Conservation (phyloP, 2,113 vertebrate species). For the Trochalopteron elliotii region DNA sequence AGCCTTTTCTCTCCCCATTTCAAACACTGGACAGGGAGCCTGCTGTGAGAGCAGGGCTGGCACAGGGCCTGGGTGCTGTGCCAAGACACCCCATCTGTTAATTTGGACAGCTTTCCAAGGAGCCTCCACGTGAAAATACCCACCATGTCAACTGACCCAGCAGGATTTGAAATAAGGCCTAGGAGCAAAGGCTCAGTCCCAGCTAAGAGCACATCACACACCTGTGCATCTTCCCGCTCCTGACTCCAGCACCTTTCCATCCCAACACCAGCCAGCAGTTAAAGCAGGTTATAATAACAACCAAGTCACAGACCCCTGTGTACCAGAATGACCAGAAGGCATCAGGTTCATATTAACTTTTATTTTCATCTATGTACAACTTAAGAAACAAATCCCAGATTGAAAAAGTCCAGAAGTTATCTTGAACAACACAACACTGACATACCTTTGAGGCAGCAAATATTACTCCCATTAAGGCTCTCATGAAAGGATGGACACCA, state of each 20-base stretch:
- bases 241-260: background rate
- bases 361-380: constrained; percentile 28
- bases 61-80: background rate
- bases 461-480: constrained; percentile 31
- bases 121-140: background rate
- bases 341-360: background rate
- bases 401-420: constrained; percentile 8
- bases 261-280: background rate
- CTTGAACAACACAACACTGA: background rate
- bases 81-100: background rate
- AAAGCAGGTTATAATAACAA: background rate
- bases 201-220: accelerated
- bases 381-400: constrained; percentile 10
- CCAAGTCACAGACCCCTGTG: background rate
- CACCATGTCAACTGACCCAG: background rate
- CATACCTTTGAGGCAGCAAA: constrained; percentile 25
- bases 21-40: background rate
- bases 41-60: background rate
- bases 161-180: background rate
- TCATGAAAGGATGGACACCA: background rate
- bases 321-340: background rate
- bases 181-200: background rate
- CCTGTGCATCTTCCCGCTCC: background rate
- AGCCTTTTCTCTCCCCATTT: background rate
- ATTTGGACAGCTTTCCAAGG: background rate